Evolutionary conservation across 2,888 invertebrate species (phyloP).

Genomic region (Argyresthia goedartella): DNA sequence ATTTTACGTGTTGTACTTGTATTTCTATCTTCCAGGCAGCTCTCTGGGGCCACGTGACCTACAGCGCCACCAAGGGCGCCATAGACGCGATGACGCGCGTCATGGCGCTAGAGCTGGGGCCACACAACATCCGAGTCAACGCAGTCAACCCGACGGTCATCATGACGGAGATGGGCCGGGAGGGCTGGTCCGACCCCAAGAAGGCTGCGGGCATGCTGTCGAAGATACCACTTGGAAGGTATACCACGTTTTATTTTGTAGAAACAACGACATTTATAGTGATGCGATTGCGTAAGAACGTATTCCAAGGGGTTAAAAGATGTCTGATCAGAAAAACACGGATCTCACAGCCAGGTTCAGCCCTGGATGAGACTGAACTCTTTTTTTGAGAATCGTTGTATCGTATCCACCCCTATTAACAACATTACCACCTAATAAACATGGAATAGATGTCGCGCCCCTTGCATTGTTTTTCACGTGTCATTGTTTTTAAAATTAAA

Average conservation of each 20-base stretch:
- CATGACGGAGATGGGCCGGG: conserved; percentile 84
- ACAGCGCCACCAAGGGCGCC: conserved; percentile 85
- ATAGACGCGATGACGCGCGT: conserved; percentile 82
- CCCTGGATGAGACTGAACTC: too few relatives aligned
- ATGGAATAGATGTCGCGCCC: too few relatives aligned
- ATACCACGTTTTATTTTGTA: neutral
- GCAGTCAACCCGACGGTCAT: conserved; percentile 90
- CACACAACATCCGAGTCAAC: conserved; percentile 84
- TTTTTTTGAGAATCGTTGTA: too few relatives aligned
- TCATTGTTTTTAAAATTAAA: too few relatives aligned
- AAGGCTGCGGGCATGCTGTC: conserved; percentile 76
- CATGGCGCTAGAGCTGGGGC: conserved; percentile 85
- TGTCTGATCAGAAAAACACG: too few relatives aligned
- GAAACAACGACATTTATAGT: too few relatives aligned
- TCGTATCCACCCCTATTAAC: too few relatives aligned
- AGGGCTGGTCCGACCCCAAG: conserved; percentile 81
- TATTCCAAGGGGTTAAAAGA: too few relatives aligned
- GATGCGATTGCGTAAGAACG: too few relatives aligned
- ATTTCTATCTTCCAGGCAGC: conserved; percentile 55
- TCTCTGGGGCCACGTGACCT: conserved; percentile 77
- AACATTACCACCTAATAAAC: too few relatives aligned
- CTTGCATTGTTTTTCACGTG: too few relatives aligned
- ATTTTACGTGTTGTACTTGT: neutral
- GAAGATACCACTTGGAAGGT: conserved; percentile 84
- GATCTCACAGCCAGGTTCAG: too few relatives aligned